Evolutionary conservation across 2,797 vertebrate species (phyloP), one percentile per base, ranked within the genome.

Genomic region (Kryptolebias ocellatus): DNA sequence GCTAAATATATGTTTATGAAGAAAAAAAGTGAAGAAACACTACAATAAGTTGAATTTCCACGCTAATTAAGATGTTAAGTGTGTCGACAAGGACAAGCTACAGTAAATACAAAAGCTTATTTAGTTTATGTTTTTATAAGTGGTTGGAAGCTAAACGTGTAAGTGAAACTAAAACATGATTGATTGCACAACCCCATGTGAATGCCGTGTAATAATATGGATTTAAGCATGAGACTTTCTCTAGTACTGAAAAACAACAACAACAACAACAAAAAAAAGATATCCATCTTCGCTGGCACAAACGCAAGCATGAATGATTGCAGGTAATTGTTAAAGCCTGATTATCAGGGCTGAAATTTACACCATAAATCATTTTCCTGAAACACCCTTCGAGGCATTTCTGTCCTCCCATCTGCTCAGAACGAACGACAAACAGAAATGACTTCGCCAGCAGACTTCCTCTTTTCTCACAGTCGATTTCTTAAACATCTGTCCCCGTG

Each of bases 381-480:
- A 79, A 84, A 77, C 53, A 68, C 59, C 63, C 78, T 71, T 39
- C 0, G 42, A 86, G 81, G 77, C 56, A 57, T 72, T 69, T 59
- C 67, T 69, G 53, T 75, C 75, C 75, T 82, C 79, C 75, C 84
- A 70, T 78, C 80, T 62, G 78, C 39, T 62, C 70, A 55, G 62
- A 80, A 77, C 82, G 67, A 73, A 71, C 29, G 71, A 81, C 71
- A 74, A 73, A 70, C 68, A 70, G 67, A 75, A 71, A 83, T 64
- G 57, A 84, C 80, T 84, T 70, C 58, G 80, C 56, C 79, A 67
- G 64, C 78, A 64, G 70, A 80, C 78, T 83, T 83, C 81, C 80
- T 85, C 79, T 60, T 61, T 71, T 74, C 67, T 70, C 63, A 60
- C 72, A 42, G 53, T 15, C 75, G 64, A 87, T 81, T 71, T 67